Base-by-base conservation (phyloP, 1,140 invertebrate genomes). In the Paraescarpia echinospica region DNA sequence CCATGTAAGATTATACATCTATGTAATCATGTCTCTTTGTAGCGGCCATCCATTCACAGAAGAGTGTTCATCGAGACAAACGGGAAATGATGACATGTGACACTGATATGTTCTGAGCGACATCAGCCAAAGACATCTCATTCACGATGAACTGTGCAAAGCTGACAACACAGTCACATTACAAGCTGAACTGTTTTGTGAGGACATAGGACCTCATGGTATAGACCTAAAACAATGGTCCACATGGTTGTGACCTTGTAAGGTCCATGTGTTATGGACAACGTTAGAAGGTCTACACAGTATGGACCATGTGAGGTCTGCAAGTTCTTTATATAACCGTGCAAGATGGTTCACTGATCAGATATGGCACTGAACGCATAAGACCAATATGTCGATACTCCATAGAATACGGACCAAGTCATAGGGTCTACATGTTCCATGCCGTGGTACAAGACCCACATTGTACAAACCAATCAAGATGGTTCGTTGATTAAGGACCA, bases 21-120 rank as follows among this genome's bases (percentile, higher is more conserved):
- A 27, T 77, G 59, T 27, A 77, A 12, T 77, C 59, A 5, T n/a
- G n/a, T 77, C 18, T 77, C 22, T 27, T 96, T 96, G 93, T 95
- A 96, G 98, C 98, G 93, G 97, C 98, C 41, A 98, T 97, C 95
- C 97, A 98, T 94, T 98, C 97, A 0, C 98, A 98, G 95, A 98
- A 98, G 96, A 98, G 95, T n/a, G 94, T 93, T 33, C 94, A 95
- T 92, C 94, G 94, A 93, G 96, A 96, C 92, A 95, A 94, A 88
- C 93, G 96, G 93, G 94, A 94, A 14, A 92, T 96, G 77, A 94
- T 96, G 33, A 94, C 93, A 9, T 96, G 96, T 94, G 95, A 95
- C 51, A 94, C 95, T 33, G 94, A 77, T 18, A 77, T 77, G 0
- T 77, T 77, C 27, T 77, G 59, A 77, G 59, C 59, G 4, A 31